Conservation (phyloP, 2,797 vertebrate genomes). For the Leptodactylus fallax region DNA sequence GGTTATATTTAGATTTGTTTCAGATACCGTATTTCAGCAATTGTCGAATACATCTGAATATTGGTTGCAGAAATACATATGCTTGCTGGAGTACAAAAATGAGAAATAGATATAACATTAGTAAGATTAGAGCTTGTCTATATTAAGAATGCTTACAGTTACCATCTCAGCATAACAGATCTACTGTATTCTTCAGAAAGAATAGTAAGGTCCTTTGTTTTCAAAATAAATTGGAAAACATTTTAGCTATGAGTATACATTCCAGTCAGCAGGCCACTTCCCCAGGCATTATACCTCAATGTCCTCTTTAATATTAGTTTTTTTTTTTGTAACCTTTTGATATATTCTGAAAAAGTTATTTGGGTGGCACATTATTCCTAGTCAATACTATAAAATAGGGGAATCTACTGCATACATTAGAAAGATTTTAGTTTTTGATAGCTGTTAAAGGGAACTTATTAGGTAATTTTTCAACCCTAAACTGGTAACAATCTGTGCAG, state of each 20-base stretch:
- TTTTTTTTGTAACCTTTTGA: slow-evolving; percentile 13
- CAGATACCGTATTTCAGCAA: no score
- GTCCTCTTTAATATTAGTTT: background rate
- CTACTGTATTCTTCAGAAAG: no score
- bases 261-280: background rate
- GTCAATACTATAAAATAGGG: no score
- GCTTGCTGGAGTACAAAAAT: no score
- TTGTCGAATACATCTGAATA: no score
- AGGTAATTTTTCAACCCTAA: no score
- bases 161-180: background rate
- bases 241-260: background rate
- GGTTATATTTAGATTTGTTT: no score
- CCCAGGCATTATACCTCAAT: background rate
- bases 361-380: no score
- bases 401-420: background rate
- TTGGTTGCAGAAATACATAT: no score
- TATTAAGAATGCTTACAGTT: background rate
- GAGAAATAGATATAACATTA: background rate
- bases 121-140: background rate
- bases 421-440: background rate
- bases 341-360: background rate
- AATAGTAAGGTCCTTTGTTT: background rate
- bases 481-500: no score
- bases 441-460: no score
- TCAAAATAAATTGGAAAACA: background rate